A percentile compares a stretch with the other conserved stretches of the same genome.
These are phyloP conservation scores for Carassius gibelio DNA, from an alignment of 2,113 vertebrate species.

Conservation along the genomic window DNA sequence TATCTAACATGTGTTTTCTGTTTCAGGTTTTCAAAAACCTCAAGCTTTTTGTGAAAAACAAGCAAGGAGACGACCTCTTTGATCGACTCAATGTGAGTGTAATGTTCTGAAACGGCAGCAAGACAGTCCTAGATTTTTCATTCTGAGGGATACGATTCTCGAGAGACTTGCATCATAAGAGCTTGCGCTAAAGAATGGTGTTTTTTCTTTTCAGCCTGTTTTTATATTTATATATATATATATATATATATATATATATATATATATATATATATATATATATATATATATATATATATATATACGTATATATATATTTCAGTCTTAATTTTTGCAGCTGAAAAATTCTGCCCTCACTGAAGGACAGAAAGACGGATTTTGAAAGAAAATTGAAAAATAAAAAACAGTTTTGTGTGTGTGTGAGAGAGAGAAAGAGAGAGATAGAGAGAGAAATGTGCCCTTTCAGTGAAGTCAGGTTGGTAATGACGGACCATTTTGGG, in stretches of 20 bases:
- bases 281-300: no score
- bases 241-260: background rate
- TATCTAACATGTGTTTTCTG: conserved; percentile 38
- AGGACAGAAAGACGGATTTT: background rate
- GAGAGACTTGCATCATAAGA: conserved; percentile 18
- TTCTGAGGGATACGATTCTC: background rate
- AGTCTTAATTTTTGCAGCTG: conserved; percentile 6
- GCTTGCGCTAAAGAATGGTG: conserved; percentile 8
- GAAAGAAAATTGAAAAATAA: background rate
- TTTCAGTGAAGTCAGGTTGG: conserved; percentile 59
- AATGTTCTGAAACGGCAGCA: conserved; percentile 23
- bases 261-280: no score
- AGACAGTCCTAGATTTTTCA: conserved; percentile 29
- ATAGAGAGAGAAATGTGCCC: conserved; percentile 44
- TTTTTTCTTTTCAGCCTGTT: background rate
- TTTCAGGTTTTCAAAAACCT: conserved; percentile 83
- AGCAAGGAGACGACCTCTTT: conserved; percentile 77
- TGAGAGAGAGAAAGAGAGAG: conserved; percentile 22
- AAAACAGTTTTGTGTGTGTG: conserved; percentile 9
- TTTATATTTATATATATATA: background rate
- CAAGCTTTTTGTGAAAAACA: conserved; percentile 77
- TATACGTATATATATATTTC: background rate
- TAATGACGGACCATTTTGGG: conserved; percentile 68
- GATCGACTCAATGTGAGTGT: conserved; percentile 72
- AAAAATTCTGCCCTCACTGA: conserved; percentile 6